These are phyloP conservation scores for Montipora sp. DNA, from an alignment of 64 coral and sea anemone species.

Conservation along the genomic window DNA sequence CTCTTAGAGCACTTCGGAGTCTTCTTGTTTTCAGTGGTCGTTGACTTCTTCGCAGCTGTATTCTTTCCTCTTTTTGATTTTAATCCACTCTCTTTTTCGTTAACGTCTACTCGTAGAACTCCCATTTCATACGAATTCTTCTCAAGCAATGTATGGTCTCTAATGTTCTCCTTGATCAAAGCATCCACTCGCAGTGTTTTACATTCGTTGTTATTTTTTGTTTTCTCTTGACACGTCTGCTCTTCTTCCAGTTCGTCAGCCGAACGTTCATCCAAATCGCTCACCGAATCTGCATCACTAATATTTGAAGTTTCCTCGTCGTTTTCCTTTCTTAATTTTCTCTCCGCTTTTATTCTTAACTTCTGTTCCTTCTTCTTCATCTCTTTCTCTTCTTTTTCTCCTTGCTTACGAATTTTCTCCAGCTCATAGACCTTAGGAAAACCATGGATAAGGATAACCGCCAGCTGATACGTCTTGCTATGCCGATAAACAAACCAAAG, in stretches of 20 bases:
- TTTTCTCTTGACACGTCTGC: neutral
- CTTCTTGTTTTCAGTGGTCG: neutral
- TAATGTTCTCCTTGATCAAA: neutral
- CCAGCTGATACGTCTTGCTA: constrained; percentile 76
- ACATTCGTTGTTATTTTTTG: constrained; percentile 15
- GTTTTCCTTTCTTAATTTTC: neutral
- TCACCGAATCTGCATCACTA: neutral
- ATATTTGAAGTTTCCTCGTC: neutral
- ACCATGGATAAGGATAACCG: constrained; percentile 69
- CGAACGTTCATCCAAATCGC: neutral
- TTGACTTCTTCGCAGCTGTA: neutral
- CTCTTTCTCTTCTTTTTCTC: constrained; percentile 30
- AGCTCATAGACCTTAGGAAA: constrained; percentile 73
- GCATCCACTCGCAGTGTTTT: neutral
- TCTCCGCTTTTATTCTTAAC: constrained; percentile 5
- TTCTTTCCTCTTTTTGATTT: neutral
- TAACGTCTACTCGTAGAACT: neutral
- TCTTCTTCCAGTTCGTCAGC: neutral
- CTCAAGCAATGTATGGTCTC: neutral
- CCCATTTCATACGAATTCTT: neutral
- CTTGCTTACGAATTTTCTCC: constrained; percentile 49
- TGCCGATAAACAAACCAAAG: constrained; percentile 85
- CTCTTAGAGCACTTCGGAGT: neutral
- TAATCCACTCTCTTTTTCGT: neutral
- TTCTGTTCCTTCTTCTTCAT: constrained; percentile 26